Base-by-base conservation (phyloP, 35 echinoderm and acorn worm species). In the Amphiura filiformis region DNA sequence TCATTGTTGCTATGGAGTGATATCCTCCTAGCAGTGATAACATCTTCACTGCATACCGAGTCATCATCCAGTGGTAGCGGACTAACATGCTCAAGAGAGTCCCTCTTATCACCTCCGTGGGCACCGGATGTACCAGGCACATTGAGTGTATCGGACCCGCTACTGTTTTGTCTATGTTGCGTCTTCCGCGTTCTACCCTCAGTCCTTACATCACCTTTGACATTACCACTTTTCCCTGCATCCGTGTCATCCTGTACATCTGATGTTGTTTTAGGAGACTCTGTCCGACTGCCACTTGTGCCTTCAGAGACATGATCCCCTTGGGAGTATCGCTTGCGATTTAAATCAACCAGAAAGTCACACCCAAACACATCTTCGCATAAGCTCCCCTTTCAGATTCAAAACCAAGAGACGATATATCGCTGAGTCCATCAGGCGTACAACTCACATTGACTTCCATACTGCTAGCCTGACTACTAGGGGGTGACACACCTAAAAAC, bases 361-460 rank as follows among this genome's bases (percentile, higher is more conserved):
- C 83, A 56, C 36, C 35, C 31, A 37, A 85, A 18, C 15, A 85
- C 23, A 32, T 85, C 83, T 39, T 85, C 83, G 65, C 83, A 65
- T 13, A 85, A 26, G n/a, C 83, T 85, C 83, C 83, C 39, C 83
- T 23, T 37, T 85, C 83, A 7, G 83, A 85, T 31, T 85, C 83
- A 65, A 85, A 85, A 30, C 83, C 83, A 34, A 85, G 35, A 28
- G 83, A 85, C 1, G 83, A 85, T 34, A 85, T 85, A 85, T 85
- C 83, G 30, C 83, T 85, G 3, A 85, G 83, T 49, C 83, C 83
- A 30, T 85, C 83, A 64, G 83, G 83, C 22, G 83, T 85, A 32
- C 82, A 77, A 61, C 89, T 83, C 31, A 84, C 77, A 15, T 79
- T 76, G 31, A 91, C 89, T 65, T 91, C 89, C 41, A 83, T 91